Percentiles rank a stretch among this genome's conserved stretches.
Evolutionary conservation across 2,888 invertebrate genomes (phyloP).

Genomic region (Copidosoma aretas): DNA sequence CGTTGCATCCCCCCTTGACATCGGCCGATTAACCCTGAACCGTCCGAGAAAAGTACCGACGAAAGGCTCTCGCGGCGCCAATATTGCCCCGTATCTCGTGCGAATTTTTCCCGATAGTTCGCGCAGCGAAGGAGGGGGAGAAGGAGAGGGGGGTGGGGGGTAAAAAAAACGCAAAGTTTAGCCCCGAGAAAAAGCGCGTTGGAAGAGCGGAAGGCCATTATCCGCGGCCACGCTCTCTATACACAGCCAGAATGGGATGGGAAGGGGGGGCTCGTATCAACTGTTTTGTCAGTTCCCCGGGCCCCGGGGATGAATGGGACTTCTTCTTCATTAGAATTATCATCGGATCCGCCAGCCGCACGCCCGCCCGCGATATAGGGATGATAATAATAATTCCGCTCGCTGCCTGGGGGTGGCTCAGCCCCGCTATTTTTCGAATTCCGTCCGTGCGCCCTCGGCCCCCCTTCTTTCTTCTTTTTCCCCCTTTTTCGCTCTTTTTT

Average conservation of each 20-base stretch:
- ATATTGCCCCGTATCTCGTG: too few relatives aligned
- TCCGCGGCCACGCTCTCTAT: constrained; percentile 51
- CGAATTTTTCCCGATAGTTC: not conserved
- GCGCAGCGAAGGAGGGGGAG: not conserved
- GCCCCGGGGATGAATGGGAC: constrained; percentile 55
- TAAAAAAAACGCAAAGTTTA: not conserved
- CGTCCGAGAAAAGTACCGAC: too few relatives aligned
- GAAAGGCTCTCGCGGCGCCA: too few relatives aligned
- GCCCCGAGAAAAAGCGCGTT: constrained; percentile 36
- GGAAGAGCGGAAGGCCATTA: constrained; percentile 49
- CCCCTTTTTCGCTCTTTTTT: not conserved
- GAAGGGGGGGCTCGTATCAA: constrained; percentile 53
- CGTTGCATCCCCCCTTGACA: too few relatives aligned
- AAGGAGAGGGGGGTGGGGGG: not conserved
- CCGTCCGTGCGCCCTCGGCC: not conserved
- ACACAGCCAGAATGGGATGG: constrained; percentile 44
- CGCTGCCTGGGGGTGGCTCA: not conserved
- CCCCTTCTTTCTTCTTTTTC: not conserved
- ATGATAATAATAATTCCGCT: not conserved
- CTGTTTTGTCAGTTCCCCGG: constrained; percentile 60
- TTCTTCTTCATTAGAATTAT: constrained; percentile 54
- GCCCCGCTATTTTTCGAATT: not conserved
- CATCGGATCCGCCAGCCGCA: constrained; percentile 27
- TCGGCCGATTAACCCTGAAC: too few relatives aligned
- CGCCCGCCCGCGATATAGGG: not conserved